Conservation (phyloP, 35 echinoderm and acorn worm genomes). For the Lytechinus pictus region DNA sequence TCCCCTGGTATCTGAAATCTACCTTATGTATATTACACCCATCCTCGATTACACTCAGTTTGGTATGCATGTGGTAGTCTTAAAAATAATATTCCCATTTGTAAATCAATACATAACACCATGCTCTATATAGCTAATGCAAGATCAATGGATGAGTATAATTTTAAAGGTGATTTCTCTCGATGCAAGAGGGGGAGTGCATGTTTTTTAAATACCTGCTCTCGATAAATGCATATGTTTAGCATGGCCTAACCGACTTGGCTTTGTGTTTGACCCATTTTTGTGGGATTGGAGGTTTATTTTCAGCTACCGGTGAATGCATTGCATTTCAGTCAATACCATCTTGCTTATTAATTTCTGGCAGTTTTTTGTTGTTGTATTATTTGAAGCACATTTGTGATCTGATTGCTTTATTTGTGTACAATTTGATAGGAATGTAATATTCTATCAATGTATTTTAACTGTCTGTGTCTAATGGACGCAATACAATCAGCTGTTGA, state of each 20-base stretch:
- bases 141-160: background rate
- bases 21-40: background rate
- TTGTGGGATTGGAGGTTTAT: background rate
- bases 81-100: slow-evolving; percentile 15
- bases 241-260: background rate
- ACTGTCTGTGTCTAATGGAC: no score
- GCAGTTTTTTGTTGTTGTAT: background rate
- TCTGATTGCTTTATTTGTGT: background rate
- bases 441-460: no score
- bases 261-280: background rate
- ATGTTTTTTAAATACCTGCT: background rate
- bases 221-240: background rate
- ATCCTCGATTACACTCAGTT: background rate
- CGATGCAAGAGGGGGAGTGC: background rate
- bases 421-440: no score
- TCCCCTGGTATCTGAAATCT: background rate
- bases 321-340: background rate
- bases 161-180: background rate
- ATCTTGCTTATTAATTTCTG: background rate
- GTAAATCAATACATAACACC: background rate
- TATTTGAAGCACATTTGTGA: background rate
- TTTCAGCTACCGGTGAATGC: background rate
- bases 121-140: background rate
- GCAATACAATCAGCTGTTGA: no score
- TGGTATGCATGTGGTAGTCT: background rate